Evolutionary conservation across 2,888 invertebrate genomes (phyloP), one percentile per base, ranked within the genome.

Genomic region (Phengaris alcon): DNA sequence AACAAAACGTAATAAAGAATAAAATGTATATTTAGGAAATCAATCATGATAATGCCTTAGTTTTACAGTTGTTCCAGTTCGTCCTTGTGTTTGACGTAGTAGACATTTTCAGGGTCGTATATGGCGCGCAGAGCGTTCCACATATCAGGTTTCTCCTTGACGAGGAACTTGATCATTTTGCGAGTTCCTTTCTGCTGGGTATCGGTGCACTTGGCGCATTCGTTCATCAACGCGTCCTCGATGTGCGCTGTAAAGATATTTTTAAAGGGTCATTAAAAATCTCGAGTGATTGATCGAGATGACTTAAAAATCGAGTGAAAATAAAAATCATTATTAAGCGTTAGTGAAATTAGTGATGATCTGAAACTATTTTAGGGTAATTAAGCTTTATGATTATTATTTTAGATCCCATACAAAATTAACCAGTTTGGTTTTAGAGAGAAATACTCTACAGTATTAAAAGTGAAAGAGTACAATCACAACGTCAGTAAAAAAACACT

Each of bases 141-240:
- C 77, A 84, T 84, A 0, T 82, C 82, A 0, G 82, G 76, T 75
- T 91, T 88, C 0, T 91, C 69, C 81, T 90, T 89, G 79, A 91
- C 87, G 13, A 94, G 82, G 79, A 89, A 86, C 0, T 77, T 83
- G 76, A 93, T 88, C 22, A 93, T 86, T 0, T 78, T 79, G 0
- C 83, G 84, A 4, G 86, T 85, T 0, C 84, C 85, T 0, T 78
- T 44, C 1, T 82, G 81, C 75, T 93, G 93, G 0, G 80, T 75
- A 0, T 84, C 81, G 0, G 89, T 90, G 78, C 93, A 93, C 75
- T 87, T 89, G 0, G 78, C 83, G 80, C 93, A 93, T 76, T 85
- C 80, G 54, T 84, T 88, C 77, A 88, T 86, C 2, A 93, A 77
- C 0, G 91, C 91, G 22, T 93, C 91, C 83, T 70, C 79, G 54